A percentile compares a stretch with the other conserved stretches of the same genome.
These are phyloP conservation scores for Catocala sponsa DNA, from an alignment of 2,888 invertebrate species.

Conservation along the genomic window DNA sequence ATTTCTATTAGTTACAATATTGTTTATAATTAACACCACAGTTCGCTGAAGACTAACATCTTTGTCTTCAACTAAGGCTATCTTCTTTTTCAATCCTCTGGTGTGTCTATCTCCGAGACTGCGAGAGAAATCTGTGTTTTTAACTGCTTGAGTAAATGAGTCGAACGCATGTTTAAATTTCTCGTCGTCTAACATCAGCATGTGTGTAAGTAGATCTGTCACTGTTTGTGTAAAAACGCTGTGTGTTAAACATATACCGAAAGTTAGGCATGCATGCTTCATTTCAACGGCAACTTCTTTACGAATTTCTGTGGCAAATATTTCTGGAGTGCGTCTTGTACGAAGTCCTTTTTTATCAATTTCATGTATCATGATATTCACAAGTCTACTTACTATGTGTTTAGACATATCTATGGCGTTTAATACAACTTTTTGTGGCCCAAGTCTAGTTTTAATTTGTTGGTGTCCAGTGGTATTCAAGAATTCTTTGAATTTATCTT, in stretches of 20 bases:
- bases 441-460: conserved; percentile 62
- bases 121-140: conserved; percentile 42
- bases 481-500: conserved; percentile 60
- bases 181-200: conserved; percentile 46
- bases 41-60: conserved; percentile 25
- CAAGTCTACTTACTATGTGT: conserved; percentile 55
- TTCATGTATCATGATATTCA: conserved; percentile 54
- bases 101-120: conserved; percentile 17
- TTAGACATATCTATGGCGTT: conserved; percentile 67
- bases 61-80: conserved; percentile 20
- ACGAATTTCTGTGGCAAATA: conserved; percentile 53
- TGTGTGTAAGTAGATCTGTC: conserved; percentile 42
- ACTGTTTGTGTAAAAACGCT: conserved; percentile 54
- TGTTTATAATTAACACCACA: conserved; percentile 44
- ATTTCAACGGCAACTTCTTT: conserved; percentile 52
- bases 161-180: conserved; percentile 54
- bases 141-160: conserved; percentile 58
- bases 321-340: conserved; percentile 11
- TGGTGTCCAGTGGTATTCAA: conserved; percentile 55
- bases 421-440: conserved; percentile 64
- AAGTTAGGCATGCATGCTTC: conserved; percentile 57
- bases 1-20: conserved; percentile 51
- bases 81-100: not conserved
- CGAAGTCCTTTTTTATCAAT: conserved; percentile 34
- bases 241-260: conserved; percentile 57